Evolutionary conservation across 1,140 invertebrate species (phyloP).

Genomic region (Nephotettix cincticeps): DNA sequence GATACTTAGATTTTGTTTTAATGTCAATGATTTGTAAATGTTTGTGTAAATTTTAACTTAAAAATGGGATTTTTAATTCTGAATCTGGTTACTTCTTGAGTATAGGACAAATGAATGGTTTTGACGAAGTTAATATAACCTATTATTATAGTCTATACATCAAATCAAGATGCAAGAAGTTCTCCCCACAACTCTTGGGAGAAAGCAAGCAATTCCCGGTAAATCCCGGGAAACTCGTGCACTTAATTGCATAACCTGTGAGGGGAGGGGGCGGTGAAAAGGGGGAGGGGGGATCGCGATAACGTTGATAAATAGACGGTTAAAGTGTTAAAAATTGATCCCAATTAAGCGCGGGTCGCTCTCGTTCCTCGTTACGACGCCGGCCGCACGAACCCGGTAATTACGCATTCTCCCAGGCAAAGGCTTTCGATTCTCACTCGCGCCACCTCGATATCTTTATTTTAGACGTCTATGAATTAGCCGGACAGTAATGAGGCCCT

Average conservation of each 20-base stretch:
- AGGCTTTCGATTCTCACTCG: neutral
- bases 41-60: too few relatives aligned
- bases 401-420: conserved; percentile 10
- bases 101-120: too few relatives aligned
- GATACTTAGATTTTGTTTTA: too few relatives aligned
- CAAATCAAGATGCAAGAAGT: too few relatives aligned
- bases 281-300: neutral
- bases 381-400: neutral
- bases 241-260: neutral
- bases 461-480: neutral
- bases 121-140: too few relatives aligned
- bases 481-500: too few relatives aligned
- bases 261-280: neutral
- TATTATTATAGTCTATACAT: too few relatives aligned
- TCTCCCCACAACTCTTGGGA: too few relatives aligned
- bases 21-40: too few relatives aligned
- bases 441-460: conserved; percentile 2
- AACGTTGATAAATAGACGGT: conserved; percentile 5
- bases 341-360: conserved; percentile 4
- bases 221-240: neutral
- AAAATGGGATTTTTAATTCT: too few relatives aligned
- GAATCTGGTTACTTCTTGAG: too few relatives aligned
- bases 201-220: neutral
- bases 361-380: neutral
- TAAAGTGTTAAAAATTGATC: conserved; percentile 23